Evolutionary conservation across 2,888 invertebrate species (phyloP).

Genomic region (Agrochola lychnidis): DNA sequence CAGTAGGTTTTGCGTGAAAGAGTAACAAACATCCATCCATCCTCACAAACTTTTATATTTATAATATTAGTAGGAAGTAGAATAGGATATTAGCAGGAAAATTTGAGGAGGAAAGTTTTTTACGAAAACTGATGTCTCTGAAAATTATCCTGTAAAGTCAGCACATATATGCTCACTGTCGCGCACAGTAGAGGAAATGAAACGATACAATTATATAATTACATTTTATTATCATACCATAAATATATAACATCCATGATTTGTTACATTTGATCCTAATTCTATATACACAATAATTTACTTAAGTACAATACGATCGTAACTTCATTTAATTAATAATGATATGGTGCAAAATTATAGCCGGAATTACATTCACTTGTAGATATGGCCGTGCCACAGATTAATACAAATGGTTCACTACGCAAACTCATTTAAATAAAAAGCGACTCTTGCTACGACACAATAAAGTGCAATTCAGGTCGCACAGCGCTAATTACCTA

Average conservation of each 20-base stretch:
- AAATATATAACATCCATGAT: slow-evolving; percentile 69
- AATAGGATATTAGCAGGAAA: too few species aligned
- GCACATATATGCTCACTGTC: not conserved
- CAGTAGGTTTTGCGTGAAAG: too few species aligned
- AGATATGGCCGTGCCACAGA: not conserved
- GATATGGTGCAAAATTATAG: slow-evolving; percentile 66
- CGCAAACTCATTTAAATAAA: too few species aligned
- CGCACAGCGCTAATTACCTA: too few species aligned
- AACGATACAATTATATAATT: slow-evolving; percentile 46
- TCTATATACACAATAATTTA: slow-evolving; percentile 85
- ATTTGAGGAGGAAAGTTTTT: not conserved
- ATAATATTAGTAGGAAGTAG: too few species aligned
- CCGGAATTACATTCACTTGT: slow-evolving; percentile 43
- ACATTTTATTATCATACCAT: slow-evolving; percentile 68
- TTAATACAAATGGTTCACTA: too few species aligned
- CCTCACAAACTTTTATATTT: too few species aligned
- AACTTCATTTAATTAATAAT: slow-evolving; percentile 69
- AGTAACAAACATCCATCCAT: too few species aligned
- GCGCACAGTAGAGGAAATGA: slow-evolving; percentile 7
- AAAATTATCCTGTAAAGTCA: not conserved
- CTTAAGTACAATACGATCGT: slow-evolving; percentile 78
- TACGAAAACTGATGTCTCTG: not conserved
- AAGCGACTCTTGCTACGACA: too few species aligned
- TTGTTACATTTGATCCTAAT: slow-evolving; percentile 67
- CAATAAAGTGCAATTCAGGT: too few species aligned